Conservation (phyloP, 2,888 invertebrate species). For the Scaptomyza flava region DNA sequence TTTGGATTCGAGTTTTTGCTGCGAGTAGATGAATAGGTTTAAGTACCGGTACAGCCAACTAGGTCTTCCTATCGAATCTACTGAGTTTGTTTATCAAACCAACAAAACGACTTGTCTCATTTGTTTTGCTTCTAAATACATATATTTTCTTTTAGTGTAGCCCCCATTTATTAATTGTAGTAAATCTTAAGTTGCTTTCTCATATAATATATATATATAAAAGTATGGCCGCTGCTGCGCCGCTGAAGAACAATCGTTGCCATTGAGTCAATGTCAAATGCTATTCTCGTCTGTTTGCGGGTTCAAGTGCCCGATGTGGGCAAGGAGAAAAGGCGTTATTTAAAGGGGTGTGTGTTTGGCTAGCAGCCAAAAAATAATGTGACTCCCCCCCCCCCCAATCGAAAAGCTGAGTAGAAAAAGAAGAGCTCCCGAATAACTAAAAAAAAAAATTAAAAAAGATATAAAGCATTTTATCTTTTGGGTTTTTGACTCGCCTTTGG, state of each 20-base stretch:
- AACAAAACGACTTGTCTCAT: background rate
- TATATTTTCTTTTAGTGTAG: slow-evolving; percentile 21
- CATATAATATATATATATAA: slow-evolving; percentile 71
- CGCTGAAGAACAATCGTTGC: slow-evolving; percentile 58
- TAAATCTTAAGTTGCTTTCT: slow-evolving; percentile 64
- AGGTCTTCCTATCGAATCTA: slow-evolving; percentile 2
- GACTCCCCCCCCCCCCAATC: background rate
- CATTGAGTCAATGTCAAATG: slow-evolving; percentile 52
- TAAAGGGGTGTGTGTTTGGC: slow-evolving; percentile 42
- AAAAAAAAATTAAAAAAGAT: background rate
- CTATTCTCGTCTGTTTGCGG: slow-evolving; percentile 20
- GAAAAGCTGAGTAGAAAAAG: background rate
- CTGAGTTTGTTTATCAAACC: background rate
- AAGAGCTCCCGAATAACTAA: background rate
- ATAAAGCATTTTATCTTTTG: slow-evolving; percentile 9
- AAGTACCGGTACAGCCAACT: slow-evolving; percentile 2
- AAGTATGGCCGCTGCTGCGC: slow-evolving; percentile 62
- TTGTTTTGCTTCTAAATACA: background rate
- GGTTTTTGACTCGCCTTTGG: slow-evolving; percentile 5
- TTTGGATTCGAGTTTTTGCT: background rate
- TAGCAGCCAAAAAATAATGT: slow-evolving; percentile 49
- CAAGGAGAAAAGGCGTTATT: slow-evolving; percentile 4
- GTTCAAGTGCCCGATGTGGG: slow-evolving; percentile 62
- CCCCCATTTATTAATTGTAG: slow-evolving; percentile 73
- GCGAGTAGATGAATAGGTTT: slow-evolving; percentile 7